Evolutionary conservation across 2,113 vertebrate species (phyloP), one percentile per base, ranked within the genome.

Genomic region (Myrmophylax atrothorax): DNA sequence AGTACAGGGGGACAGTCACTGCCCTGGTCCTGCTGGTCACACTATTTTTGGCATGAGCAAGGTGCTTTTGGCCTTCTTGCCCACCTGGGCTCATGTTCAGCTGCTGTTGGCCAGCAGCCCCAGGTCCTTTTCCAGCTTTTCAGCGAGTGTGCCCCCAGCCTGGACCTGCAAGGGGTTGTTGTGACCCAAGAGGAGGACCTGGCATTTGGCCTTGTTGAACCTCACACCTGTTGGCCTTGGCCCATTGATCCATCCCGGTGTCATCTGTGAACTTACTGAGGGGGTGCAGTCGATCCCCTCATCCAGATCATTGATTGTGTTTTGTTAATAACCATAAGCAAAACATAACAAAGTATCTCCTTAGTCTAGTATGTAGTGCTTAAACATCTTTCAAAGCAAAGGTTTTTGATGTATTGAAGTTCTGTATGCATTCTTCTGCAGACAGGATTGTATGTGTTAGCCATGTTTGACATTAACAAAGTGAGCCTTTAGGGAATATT

Each of bases 1-100:
- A 11, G 33, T 1, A 4, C 66, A 5, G 38, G 0, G 1, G 18
- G 11, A 22, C 6, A 4, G 1, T 73, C 17, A 7, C 20, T 66
- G 59, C n/a, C 10, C 13, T 15, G 44, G 3, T 20, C 50, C 44
- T 72, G 50, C 8, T 52, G 44, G 35, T 9, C 44, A 29, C 73
- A 10, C 8, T n/a, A 3, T 29, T 20, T 59, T 28, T 38, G n/a
- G 4, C 14, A 12, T 44, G n/a, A 18, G 9, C 24, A 52, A 22
- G 37, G 44, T 84, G 50, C 58, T 33, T 16, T 8, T 37, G 35
- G 15, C 49, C 10, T 6, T 9, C 50, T 38, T 64, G 44, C 24
- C 46, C 37, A 10, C 29, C 44, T 40, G 52, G 20, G 52, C 28
- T 79, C 53, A 2, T 5, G 13, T 40, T n/a, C 81, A 66, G 24